phyloP scores from a whole-genome alignment of 1,140 invertebrate species.

The Aphis craccivora region DNA sequence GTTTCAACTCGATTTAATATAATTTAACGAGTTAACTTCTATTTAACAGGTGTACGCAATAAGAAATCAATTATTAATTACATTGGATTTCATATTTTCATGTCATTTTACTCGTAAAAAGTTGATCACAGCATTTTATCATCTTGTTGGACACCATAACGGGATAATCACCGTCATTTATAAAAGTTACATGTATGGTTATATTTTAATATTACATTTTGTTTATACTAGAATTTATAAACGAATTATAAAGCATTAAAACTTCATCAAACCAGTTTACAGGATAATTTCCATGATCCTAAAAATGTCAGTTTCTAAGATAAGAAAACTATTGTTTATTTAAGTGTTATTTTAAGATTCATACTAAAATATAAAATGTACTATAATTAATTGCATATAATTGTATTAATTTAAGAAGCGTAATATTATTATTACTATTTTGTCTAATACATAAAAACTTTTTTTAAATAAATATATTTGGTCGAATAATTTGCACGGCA shows the following conservation, averaged over 20 bases:
- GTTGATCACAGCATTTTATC: slow-evolving; percentile 16
- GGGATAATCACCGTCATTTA: neutral
- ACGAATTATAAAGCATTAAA: neutral
- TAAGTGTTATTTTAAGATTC: neutral
- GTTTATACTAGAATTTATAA: neutral
- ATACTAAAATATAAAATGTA: neutral
- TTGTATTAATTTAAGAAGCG: neutral
- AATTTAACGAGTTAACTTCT: neutral
- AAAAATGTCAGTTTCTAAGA: neutral
- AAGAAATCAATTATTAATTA: slow-evolving; percentile 5
- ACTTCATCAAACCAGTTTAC: slow-evolving; percentile 16
- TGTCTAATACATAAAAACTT: neutral
- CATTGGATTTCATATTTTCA: neutral
- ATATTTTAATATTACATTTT: neutral
- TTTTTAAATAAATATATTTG: slow-evolving; percentile 16
- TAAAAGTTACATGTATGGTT: neutral
- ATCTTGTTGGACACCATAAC: neutral
- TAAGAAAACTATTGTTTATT: neutral
- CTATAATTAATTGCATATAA: neutral
- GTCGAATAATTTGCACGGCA: neutral
- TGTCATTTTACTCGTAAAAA: neutral
- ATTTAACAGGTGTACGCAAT: neutral
- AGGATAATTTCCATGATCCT: slow-evolving; percentile 2
- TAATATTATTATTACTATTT: neutral
- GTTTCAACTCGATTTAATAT: neutral